Evolutionary conservation across 2,888 invertebrate genomes (phyloP).

Genomic region (Dryobota labecula): DNA sequence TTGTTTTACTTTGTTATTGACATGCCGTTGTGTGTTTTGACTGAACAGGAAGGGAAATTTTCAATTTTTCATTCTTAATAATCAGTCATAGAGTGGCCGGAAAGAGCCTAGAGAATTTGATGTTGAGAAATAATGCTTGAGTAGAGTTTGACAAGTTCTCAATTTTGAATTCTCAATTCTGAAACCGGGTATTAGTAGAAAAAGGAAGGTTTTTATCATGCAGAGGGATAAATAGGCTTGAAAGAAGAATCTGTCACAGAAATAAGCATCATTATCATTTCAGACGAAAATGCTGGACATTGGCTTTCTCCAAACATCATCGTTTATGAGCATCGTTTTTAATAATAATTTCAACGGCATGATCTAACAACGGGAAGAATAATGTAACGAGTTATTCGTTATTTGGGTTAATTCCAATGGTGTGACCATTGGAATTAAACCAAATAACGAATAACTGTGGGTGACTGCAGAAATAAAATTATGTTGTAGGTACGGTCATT

Average conservation of each 20-base stretch:
- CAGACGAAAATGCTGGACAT: no score
- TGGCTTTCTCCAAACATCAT: neutral
- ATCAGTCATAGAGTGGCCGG: neutral
- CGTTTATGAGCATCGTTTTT: neutral
- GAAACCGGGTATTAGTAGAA: no score
- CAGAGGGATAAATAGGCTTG: neutral
- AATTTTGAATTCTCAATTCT: no score
- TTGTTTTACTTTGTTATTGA: constrained; percentile 9
- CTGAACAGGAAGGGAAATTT: neutral
- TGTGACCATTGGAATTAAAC: no score
- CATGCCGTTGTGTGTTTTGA: constrained; percentile 4
- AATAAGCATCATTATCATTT: neutral
- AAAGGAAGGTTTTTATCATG: neutral
- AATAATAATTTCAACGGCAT: neutral
- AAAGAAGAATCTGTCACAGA: neutral
- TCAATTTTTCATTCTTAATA: constrained; percentile 10
- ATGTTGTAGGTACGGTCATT: no score
- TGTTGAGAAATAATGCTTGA: neutral
- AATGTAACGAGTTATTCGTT: neutral
- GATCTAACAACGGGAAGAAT: no score
- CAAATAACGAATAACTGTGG: no score
- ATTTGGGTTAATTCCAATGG: no score
- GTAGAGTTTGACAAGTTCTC: no score
- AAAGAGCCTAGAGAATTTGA: neutral
- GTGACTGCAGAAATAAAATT: neutral